Evolutionary conservation across 2,113 vertebrate species (phyloP), one percentile per base, ranked within the genome.

Genomic region (Gallinago paraguaiae): DNA sequence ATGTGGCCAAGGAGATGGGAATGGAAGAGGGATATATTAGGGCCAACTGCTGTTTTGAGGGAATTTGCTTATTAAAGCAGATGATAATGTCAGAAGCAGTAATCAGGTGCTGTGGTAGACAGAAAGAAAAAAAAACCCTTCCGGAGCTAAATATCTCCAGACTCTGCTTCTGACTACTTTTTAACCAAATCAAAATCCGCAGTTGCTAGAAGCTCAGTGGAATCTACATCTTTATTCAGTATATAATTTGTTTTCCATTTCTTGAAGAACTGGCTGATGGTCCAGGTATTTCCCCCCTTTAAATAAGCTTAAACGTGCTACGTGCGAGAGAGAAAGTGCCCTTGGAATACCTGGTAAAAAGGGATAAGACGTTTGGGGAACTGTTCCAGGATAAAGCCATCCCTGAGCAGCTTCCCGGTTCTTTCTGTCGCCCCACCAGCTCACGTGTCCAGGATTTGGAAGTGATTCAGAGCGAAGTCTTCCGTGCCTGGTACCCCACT

Each of bases 1-100:
- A 86, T 65, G 76, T 76, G 86, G 69, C 70, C 57, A 67, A 86
- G 54, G 33, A 90, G 71, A 88, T 51, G 41, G 50, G 46, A 88
- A 92, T 45, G 68, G 60, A 80, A 76, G 67, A 67, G 28, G 56
- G 33, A 67, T 43, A 15, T 81, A 79, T 71, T 74, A 93, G 65
- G 41, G 69, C 50, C 1, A 2, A 88, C 68, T 86, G 65, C 80
- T 92, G 45, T 94, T 91, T 13, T 13, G 27, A 85, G 43, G 71
- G 85, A 92, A 93, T 96, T 83, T 83, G 37, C 64, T 74, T 93
- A 80, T 88, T 92, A 83, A 88, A 80, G 63, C 28, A 74, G 64
- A 67, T 75, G 35, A 71, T 63, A 61, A 61, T 67, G 74, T 56
- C 51, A 90, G 75, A 92, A 90, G 82, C 13, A 77, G 70, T 46